phyloP scores from a whole-genome alignment of 2,113 vertebrate genomes.

The Dipodomys merriami region DNA sequence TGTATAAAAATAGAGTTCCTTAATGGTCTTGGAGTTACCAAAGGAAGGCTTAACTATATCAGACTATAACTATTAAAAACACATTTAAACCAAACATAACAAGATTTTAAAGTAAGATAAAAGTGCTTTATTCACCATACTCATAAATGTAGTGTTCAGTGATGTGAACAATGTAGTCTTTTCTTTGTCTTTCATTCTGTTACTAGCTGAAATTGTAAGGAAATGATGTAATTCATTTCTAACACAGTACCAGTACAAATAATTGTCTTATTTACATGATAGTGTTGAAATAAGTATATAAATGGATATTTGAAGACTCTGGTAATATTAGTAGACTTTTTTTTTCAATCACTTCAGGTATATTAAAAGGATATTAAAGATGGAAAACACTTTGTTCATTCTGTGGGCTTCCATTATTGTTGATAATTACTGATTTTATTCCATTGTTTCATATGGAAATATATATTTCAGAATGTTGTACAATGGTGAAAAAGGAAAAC shows the following conservation, averaged over 20 bases:
- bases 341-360: not conserved
- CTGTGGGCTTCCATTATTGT: not conserved
- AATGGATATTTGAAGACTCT: not conserved
- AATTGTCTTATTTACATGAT: not conserved
- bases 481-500: not conserved
- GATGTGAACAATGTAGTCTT: constrained; percentile 21
- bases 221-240: constrained; percentile 36
- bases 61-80: constrained; percentile 67
- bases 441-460: not conserved
- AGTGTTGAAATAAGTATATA: not conserved
- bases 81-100: constrained; percentile 66
- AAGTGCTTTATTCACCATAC: constrained; percentile 22
- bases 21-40: constrained; percentile 57
- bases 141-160: constrained; percentile 34
- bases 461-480: not conserved
- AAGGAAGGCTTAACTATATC: constrained; percentile 49
- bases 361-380: not conserved
- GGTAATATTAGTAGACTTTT: not conserved
- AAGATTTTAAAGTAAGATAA: constrained; percentile 61
- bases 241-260: not conserved
- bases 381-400: not conserved
- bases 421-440: not conserved
- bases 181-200: constrained; percentile 11
- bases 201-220: constrained; percentile 21
- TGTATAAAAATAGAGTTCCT: constrained; percentile 55